Evolutionary conservation across 2,888 invertebrate genomes (phyloP).

Genomic region (Heterodera filipjevi): DNA sequence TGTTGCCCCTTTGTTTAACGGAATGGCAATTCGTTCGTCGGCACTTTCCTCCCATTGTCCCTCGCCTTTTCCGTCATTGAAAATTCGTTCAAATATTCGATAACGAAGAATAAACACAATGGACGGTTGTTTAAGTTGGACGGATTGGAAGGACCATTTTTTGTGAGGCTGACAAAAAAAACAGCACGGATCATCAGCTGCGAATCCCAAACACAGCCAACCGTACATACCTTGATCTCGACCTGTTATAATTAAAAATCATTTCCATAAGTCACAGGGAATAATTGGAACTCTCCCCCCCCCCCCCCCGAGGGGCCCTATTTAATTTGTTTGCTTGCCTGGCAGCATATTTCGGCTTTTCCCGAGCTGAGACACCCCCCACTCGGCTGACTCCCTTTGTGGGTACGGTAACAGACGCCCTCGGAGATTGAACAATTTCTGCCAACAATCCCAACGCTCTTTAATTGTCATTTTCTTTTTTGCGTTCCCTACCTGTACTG

Average conservation of each 20-base stretch:
- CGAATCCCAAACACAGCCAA: background rate
- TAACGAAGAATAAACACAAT: conserved; percentile 49
- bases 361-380: conserved; percentile 47
- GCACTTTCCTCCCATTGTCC: conserved; percentile 20
- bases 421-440: conserved; percentile 6
- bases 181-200: background rate
- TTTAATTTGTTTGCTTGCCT: conserved; percentile 24
- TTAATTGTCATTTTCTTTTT: background rate
- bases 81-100: conserved; percentile 45
- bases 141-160: conserved; percentile 52
- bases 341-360: conserved; percentile 52
- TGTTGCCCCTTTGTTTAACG: conserved; percentile 50
- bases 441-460: background rate
- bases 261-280: too few relatives aligned
- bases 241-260: conserved; percentile 38
- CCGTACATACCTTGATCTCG: conserved; percentile 37
- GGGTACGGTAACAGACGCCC: conserved; percentile 52
- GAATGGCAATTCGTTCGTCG: conserved; percentile 39
- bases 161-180: conserved; percentile 45
- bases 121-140: conserved; percentile 49
- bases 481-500: conserved; percentile 52
- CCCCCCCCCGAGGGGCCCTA: background rate
- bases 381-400: conserved; percentile 48
- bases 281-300: too few relatives aligned
- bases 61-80: background rate